Conservation (phyloP, 2,113 vertebrate species). For the Acanthisitta chloris region DNA sequence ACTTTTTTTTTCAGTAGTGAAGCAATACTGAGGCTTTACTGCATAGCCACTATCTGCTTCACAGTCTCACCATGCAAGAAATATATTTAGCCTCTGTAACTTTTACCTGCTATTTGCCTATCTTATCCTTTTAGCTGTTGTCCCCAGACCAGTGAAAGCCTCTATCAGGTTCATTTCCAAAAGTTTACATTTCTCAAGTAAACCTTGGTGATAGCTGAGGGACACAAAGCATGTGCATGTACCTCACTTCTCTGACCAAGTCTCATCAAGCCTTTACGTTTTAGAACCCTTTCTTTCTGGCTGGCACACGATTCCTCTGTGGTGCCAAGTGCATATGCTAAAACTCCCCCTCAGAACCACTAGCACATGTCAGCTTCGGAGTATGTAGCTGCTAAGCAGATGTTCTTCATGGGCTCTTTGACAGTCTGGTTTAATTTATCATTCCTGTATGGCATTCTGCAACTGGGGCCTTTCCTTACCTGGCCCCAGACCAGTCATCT, state of each 20-base stretch:
- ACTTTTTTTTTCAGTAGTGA: neutral
- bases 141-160: neutral
- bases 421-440: neutral
- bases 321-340: neutral
- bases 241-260: neutral
- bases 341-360: neutral
- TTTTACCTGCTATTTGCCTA: neutral
- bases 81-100: neutral
- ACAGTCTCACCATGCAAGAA: neutral
- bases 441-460: neutral
- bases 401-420: neutral
- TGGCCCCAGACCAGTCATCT: neutral
- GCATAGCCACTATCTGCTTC: neutral
- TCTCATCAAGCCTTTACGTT: neutral
- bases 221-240: accelerated
- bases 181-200: neutral
- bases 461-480: neutral
- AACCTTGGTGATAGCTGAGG: neutral
- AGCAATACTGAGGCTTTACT: neutral
- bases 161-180: neutral
- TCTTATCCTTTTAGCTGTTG: neutral
- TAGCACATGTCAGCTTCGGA: neutral
- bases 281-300: neutral
- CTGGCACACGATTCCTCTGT: neutral
- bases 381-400: neutral